Evolutionary conservation across 2,888 invertebrate genomes (phyloP).

Genomic region (Fragum fragum): DNA sequence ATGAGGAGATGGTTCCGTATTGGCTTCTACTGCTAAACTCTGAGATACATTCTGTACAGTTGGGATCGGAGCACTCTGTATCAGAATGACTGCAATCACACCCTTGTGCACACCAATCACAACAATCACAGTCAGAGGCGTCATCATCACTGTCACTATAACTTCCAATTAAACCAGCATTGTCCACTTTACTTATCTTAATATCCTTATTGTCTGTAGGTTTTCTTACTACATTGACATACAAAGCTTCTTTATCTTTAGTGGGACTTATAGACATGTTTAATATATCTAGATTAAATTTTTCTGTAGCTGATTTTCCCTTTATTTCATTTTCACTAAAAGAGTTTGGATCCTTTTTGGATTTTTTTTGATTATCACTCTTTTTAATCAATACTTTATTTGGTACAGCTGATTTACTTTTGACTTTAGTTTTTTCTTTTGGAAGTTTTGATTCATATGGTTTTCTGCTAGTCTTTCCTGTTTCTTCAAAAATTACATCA

Average conservation of each 20-base stretch:
- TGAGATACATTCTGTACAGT: conserved; percentile 42
- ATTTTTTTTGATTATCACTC: neutral
- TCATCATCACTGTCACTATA: conserved; percentile 16
- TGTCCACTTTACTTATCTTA: neutral
- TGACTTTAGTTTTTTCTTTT: neutral
- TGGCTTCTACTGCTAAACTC: conserved; percentile 1
- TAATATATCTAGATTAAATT: neutral
- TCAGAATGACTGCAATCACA: conserved; percentile 34
- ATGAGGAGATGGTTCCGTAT: conserved; percentile 22
- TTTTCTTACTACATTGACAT: conserved; percentile 14
- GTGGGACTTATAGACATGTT: conserved; percentile 1
- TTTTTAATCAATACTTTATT: neutral
- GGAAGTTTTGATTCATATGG: neutral
- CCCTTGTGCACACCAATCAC: conserved; percentile 32
- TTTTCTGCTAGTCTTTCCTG: neutral
- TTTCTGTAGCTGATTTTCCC: neutral
- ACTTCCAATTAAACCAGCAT: neutral
- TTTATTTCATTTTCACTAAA: too few relatives aligned
- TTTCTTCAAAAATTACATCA: neutral
- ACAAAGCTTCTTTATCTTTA: neutral
- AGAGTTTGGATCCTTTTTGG: neutral
- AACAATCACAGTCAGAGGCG: conserved; percentile 26
- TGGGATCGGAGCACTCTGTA: conserved; percentile 35
- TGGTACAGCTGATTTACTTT: neutral
- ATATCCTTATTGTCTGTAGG: neutral